Evolutionary conservation across 2,888 invertebrate genomes (phyloP).

Genomic region (Laothoe populi): DNA sequence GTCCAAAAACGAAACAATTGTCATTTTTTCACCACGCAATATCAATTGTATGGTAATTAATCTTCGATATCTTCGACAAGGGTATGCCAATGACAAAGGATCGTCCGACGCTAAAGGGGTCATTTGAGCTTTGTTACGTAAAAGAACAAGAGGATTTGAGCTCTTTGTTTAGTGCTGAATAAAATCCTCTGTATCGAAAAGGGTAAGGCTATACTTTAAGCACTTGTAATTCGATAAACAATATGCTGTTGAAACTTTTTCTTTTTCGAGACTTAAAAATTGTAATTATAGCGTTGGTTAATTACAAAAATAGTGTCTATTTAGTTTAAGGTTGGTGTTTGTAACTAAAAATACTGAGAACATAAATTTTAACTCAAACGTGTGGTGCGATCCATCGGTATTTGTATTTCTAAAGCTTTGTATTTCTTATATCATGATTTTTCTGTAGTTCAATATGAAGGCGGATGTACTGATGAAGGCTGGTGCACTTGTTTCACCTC

Average conservation of each 20-base stretch:
- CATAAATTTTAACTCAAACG: too few species aligned
- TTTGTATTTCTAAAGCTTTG: too few species aligned
- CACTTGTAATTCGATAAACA: background rate
- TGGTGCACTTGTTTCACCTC: too few species aligned
- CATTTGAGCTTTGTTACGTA: constrained; percentile 69
- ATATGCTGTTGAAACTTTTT: background rate
- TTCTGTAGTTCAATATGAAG: too few species aligned
- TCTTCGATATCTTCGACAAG: constrained; percentile 67
- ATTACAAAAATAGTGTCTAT: too few species aligned
- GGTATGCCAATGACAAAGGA: constrained; percentile 64
- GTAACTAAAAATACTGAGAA: too few species aligned
- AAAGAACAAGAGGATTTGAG: constrained; percentile 57
- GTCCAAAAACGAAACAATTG: background rate
- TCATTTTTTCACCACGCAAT: constrained; percentile 27
- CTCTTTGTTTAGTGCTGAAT: constrained; percentile 71
- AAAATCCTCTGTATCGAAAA: constrained; percentile 61
- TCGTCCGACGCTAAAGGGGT: constrained; percentile 62
- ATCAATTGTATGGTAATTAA: constrained; percentile 72
- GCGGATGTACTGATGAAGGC: too few species aligned
- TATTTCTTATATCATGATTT: too few species aligned
- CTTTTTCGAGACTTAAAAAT: background rate
- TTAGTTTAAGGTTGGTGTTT: too few species aligned
- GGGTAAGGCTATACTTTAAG: constrained; percentile 33
- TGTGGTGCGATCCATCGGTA: too few species aligned
- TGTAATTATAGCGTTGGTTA: too few species aligned